Percentiles rank a stretch among this genome's conserved stretches.
Conservation (phyloP, 2,113 vertebrate species). For the Oxyruncus cristatus region DNA sequence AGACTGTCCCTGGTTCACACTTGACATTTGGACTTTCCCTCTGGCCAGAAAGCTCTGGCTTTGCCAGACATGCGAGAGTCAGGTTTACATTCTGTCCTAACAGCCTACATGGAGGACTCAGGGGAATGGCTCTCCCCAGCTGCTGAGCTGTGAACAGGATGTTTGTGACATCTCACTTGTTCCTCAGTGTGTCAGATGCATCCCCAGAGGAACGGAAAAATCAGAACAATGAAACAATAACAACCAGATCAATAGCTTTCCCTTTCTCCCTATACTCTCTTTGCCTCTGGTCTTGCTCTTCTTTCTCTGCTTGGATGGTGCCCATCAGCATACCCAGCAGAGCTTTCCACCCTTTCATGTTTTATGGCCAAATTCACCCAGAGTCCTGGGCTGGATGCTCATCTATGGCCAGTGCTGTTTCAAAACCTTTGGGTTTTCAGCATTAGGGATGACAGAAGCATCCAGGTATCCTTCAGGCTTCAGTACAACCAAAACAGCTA, state of each 20-base stretch:
- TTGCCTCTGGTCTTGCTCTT: not conserved
- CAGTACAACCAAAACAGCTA: not conserved
- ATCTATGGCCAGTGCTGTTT: not conserved
- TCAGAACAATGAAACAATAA: not conserved
- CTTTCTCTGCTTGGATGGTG: not conserved
- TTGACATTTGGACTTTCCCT: not conserved
- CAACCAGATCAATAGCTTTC: not conserved
- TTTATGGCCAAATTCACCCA: not conserved
- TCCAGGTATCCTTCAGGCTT: not conserved
- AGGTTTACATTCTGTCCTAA: not conserved
- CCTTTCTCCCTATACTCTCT: not conserved
- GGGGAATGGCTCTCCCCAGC: not conserved
- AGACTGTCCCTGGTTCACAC: not conserved
- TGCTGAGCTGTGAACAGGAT: not conserved
- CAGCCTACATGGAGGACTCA: not conserved
- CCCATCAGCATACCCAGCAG: not conserved
- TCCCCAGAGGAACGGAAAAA: not conserved
- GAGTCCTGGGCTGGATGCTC: not conserved
- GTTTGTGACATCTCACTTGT: not conserved
- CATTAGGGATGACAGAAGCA: not conserved
- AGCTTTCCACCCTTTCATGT: not conserved
- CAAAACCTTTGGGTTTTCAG: not conserved
- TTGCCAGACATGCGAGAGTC: not conserved
- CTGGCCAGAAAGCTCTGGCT: not conserved
- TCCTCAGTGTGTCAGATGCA: not conserved